Conservation (phyloP, 30 jellyfish, hydroid and myxozoan species). For the Turritopsis rubra region DNA sequence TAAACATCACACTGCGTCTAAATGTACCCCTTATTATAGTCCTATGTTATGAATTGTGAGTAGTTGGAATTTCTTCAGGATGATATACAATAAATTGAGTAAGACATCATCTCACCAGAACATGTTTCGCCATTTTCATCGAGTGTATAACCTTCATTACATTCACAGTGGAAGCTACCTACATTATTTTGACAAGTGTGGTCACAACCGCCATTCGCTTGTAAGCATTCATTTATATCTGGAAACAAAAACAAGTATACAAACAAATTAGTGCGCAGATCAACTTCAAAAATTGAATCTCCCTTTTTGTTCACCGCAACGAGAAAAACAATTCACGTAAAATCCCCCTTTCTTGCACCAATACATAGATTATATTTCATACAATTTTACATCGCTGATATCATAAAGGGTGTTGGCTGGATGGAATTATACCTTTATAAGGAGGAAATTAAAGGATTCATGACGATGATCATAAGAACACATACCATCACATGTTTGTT, state of each 20-base stretch:
- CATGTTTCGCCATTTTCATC: conserved; percentile 29
- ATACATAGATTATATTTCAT: too few species aligned
- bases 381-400: too few species aligned
- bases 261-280: background rate
- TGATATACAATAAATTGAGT: background rate
- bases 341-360: too few species aligned
- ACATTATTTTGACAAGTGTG: conserved; percentile 38
- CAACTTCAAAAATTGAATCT: background rate
- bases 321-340: too few species aligned
- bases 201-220: conserved; percentile 3
- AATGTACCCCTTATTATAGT: background rate
- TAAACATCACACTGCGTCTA: too few species aligned
- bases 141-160: conserved; percentile 24
- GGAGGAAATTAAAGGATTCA: background rate
- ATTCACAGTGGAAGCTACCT: conserved; percentile 43
- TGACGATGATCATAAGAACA: too few species aligned
- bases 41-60: background rate
- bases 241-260: too few species aligned
- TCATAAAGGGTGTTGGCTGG: background rate
- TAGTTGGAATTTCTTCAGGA: background rate
- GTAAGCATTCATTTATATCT: conserved; percentile 6
- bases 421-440: background rate
- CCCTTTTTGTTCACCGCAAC: background rate
- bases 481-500: background rate
- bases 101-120: conserved; percentile 18